Base-by-base conservation (phyloP, 2,888 invertebrate genomes). In the Anagyrus pseudococci region DNA sequence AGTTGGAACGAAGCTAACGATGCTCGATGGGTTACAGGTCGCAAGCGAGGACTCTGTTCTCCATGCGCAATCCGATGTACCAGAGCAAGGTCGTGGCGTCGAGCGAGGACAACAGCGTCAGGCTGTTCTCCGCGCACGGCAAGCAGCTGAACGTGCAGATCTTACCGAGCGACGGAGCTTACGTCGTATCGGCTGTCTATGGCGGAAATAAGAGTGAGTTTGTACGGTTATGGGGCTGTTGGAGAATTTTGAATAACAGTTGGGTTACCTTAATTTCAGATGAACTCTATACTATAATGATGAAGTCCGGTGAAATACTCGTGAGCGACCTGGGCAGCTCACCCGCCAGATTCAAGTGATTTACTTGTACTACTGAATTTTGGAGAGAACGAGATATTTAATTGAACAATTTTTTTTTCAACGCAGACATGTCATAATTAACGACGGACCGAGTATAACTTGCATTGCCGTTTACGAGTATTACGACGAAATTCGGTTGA, bases 71-170 rank as follows among this genome's bases (percentile, higher is more conserved):
- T 60, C 71, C 71, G 8, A 71, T 69, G 60, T 67, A 71, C 50
- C 59, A 69, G 10, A 71, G 55, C 1, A 71, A 70, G 41, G 57
- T 73, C 0, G 48, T 72, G 22, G 70, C 62, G 6, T 54, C 60
- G 10, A 70, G 71, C 17, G 33, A 46, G 13, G 73, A 74, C 41
- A 71, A 73, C 53, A 69, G 59, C 22, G 60, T 71, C 3, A 67
- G 71, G 41, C 60, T 73, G 29, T 67, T 73, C 15, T 70, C 71
- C 0, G 61, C 71, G 0, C 29, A 56, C 3, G 72, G 70, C 19
- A 70, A 62, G 46, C 71, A 71, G 50, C 57, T 72, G 13, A 71
- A 69, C 54, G 66, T 71, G n/a, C 72, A 72, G 41, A 63, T 74
- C 29, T 59, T 74, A 4, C 65, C 71, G 6, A 15, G 52, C 26